These are phyloP conservation scores for Cyanistes caeruleus DNA, from an alignment of 2,113 vertebrate genomes.

Conservation along the genomic window DNA sequence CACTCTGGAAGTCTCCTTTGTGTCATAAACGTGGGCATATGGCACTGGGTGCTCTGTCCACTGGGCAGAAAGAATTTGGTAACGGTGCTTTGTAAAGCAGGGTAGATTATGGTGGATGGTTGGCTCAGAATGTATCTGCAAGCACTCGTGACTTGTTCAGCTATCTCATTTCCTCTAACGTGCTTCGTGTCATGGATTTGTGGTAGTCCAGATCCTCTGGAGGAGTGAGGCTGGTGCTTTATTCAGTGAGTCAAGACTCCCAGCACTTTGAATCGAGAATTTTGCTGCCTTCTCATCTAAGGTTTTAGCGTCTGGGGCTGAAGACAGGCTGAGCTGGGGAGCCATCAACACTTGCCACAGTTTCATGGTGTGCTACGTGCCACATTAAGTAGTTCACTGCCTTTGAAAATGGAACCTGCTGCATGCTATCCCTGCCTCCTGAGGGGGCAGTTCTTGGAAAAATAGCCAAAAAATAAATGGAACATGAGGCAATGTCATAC, in stretches of 20 bases:
- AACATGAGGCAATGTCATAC: background rate
- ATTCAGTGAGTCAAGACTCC: background rate
- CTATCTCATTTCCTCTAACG: background rate
- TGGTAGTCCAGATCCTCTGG: background rate
- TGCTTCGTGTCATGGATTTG: background rate
- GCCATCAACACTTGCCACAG: background rate
- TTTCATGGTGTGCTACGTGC: background rate
- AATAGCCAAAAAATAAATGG: background rate
- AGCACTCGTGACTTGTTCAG: background rate
- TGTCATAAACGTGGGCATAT: background rate
- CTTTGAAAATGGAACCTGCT: background rate
- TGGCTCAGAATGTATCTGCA: background rate
- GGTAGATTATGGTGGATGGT: background rate
- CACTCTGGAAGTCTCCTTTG: background rate
- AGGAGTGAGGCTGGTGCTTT: background rate
- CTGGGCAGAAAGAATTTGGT: background rate
- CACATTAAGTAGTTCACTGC: background rate
- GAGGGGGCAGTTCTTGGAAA: background rate
- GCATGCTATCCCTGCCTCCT: background rate
- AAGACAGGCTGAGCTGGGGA: background rate
- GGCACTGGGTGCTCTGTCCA: background rate
- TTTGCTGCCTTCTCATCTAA: background rate
- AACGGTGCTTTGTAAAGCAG: background rate
- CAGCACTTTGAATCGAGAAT: rapidly evolving
- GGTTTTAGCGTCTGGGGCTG: background rate